Percentiles rank a stretch among this genome's conserved stretches.
These are phyloP conservation scores for Oscheius sp. DNA, from an alignment of 2,888 invertebrate species.

Conservation along the genomic window DNA sequence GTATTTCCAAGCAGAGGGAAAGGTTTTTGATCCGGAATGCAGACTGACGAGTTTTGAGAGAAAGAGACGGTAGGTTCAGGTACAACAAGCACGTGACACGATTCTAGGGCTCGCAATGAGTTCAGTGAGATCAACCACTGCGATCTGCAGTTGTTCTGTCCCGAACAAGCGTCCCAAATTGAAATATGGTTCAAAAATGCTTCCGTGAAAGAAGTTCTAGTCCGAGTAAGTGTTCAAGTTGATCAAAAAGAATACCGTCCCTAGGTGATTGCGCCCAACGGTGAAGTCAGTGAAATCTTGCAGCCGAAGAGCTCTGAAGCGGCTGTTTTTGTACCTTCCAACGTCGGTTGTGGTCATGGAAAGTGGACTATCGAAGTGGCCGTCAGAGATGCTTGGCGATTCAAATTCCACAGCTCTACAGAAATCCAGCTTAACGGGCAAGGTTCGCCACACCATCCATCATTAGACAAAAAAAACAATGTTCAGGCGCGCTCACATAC, in stretches of 20 bases:
- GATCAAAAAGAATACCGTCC: background rate
- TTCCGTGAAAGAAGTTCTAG: constrained; percentile 43
- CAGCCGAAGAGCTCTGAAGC: constrained; percentile 40
- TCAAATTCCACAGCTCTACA: constrained; percentile 40
- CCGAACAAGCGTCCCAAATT: constrained; percentile 54
- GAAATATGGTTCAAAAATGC: constrained; percentile 44
- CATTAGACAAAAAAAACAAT: background rate
- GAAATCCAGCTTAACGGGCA: constrained; percentile 48
- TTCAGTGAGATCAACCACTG: constrained; percentile 51
- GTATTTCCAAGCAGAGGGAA: constrained; percentile 43
- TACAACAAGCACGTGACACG: background rate
- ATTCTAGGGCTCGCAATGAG: constrained; percentile 43
- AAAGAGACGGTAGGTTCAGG: constrained; percentile 38
- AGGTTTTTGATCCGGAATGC: constrained; percentile 41
- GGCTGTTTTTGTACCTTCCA: constrained; percentile 44
- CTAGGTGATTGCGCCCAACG: constrained; percentile 51
- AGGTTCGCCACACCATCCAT: constrained; percentile 32
- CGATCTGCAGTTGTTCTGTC: constrained; percentile 52
- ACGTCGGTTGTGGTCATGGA: constrained; percentile 56
- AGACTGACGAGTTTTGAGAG: constrained; percentile 47
- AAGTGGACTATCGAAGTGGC: constrained; percentile 50
- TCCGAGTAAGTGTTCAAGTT: constrained; percentile 36
- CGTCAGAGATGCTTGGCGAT: constrained; percentile 43
- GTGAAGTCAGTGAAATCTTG: constrained; percentile 48
- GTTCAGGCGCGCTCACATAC: constrained; percentile 42